These are phyloP conservation scores for Macrophya alboannulata DNA, from an alignment of 2,888 invertebrate species.

Conservation along the genomic window DNA sequence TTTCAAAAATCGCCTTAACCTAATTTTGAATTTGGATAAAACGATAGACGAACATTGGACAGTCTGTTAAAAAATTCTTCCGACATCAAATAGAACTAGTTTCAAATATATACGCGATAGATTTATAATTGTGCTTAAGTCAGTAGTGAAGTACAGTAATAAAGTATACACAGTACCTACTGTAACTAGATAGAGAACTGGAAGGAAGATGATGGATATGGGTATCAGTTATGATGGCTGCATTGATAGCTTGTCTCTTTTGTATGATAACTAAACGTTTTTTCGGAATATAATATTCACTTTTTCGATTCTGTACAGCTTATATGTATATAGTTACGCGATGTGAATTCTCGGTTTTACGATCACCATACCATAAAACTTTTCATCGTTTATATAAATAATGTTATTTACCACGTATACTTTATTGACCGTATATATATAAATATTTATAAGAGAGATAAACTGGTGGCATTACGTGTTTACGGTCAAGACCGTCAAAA, in stretches of 20 bases:
- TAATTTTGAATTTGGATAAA: not conserved
- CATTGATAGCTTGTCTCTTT: not conserved
- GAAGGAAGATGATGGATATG: conserved; percentile 20
- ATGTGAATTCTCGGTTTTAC: not conserved
- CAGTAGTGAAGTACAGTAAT: conserved; percentile 1
- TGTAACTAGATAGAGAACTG: conserved; percentile 23
- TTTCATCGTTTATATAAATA: conserved; percentile 40
- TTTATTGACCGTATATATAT: not conserved
- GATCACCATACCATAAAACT: not conserved
- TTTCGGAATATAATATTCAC: not conserved
- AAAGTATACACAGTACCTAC: conserved; percentile 7
- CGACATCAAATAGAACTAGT: not conserved
- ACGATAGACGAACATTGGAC: too few relatives aligned
- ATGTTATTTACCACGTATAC: conserved; percentile 10
- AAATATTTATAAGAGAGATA: conserved; percentile 39
- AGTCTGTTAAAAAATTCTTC: not conserved
- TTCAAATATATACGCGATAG: not conserved
- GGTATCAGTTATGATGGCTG: not conserved
- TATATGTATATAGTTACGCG: not conserved
- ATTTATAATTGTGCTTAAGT: conserved; percentile 3
- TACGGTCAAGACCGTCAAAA: conserved; percentile 25
- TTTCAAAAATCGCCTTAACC: too few relatives aligned
- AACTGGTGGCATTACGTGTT: conserved; percentile 26
- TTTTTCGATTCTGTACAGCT: not conserved
- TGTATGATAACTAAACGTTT: conserved; percentile 8